These are phyloP conservation scores for Clytia hemisphaerica DNA, from an alignment of 30 jellyfish, hydroid and myxozoan species.

Conservation along the genomic window DNA sequence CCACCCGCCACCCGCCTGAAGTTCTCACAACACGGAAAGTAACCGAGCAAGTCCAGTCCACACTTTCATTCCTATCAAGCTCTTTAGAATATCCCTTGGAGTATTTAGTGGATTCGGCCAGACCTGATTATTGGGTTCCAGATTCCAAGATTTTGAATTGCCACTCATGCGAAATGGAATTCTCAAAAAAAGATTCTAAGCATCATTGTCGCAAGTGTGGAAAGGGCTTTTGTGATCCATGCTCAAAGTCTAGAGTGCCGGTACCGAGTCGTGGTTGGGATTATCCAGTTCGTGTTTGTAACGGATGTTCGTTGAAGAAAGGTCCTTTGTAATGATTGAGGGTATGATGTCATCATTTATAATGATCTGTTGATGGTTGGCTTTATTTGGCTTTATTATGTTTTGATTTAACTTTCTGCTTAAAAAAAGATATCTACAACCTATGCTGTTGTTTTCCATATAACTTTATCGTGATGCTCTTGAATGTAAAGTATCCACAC, in stretches of 20 bases:
- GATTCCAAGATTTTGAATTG: constrained; percentile 67
- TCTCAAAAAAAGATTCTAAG: constrained; percentile 60
- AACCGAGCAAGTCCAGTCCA: constrained; percentile 86
- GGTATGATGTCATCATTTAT: no score
- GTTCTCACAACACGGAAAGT: constrained; percentile 72
- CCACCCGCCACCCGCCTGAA: constrained; percentile 80
- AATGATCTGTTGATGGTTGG: no score
- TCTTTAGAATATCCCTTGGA: constrained; percentile 90
- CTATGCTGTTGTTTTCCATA: no score
- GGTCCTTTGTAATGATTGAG: constrained; percentile 44
- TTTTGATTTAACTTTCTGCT: no score
- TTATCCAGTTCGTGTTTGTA: constrained; percentile 90
- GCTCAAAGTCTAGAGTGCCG: constrained; percentile 77
- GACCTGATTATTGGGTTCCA: constrained; percentile 94
- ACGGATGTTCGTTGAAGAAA: constrained; percentile 55
- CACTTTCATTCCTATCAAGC: constrained; percentile 80
- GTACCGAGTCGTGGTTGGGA: constrained; percentile 99
- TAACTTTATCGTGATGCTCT: no score
- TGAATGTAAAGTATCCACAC: no score
- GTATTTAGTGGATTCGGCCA: constrained; percentile 78
- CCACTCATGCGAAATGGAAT: constrained; percentile 35
- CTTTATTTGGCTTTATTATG: no score
- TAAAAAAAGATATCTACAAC: no score
- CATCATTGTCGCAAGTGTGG: constrained; percentile 97
- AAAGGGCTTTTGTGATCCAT: constrained; percentile 76